Evolutionary conservation across 1,140 invertebrate species (phyloP).

Genomic region (Telenomus remus): DNA sequence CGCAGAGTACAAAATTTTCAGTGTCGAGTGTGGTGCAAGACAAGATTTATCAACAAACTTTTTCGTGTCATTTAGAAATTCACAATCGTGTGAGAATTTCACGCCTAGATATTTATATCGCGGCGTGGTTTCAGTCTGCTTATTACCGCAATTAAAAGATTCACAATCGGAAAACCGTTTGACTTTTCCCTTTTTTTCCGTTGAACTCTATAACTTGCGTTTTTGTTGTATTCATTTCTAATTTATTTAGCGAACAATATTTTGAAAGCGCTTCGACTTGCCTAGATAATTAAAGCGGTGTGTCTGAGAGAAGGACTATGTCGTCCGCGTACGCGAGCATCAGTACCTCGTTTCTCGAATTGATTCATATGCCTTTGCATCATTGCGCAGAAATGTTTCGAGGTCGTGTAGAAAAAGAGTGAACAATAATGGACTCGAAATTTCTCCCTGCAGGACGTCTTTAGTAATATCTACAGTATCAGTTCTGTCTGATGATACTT

Average conservation of each 20-base stretch:
- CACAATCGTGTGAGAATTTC: too few relatives aligned
- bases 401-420: not conserved
- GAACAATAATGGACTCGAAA: slow-evolving; percentile 2
- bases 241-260: not conserved
- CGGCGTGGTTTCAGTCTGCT: too few relatives aligned
- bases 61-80: too few relatives aligned
- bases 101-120: too few relatives aligned
- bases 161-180: too few relatives aligned
- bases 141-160: too few relatives aligned
- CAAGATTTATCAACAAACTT: too few relatives aligned
- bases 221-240: not conserved
- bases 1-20: not conserved
- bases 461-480: not conserved
- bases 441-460: slow-evolving; percentile 5
- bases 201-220: slow-evolving; percentile 1
- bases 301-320: not conserved
- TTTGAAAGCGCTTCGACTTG: not conserved
- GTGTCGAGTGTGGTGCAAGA: not conserved
- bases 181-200: too few relatives aligned
- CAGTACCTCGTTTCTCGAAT: not conserved
- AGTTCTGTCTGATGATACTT: not conserved
- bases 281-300: not conserved
- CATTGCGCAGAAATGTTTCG: not conserved
- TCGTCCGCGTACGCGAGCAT: slow-evolving; percentile 4
- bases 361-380: slow-evolving; percentile 1